Base-by-base conservation (phyloP, 2,797 vertebrate species). In the Phyllotis vaccarum region DNA sequence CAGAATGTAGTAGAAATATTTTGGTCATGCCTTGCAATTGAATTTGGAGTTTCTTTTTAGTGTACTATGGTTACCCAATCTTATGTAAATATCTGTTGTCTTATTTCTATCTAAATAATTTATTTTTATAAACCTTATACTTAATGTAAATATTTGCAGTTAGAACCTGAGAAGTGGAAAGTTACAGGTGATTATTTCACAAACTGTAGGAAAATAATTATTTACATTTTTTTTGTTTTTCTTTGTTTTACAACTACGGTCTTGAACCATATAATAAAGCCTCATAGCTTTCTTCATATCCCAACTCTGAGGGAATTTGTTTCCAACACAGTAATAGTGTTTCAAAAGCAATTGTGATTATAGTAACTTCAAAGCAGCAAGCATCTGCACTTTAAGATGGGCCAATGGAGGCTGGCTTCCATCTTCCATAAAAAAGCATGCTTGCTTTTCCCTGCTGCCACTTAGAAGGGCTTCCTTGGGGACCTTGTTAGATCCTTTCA, bases 401-500 rank as follows among this genome's bases (percentile, higher is more conserved):
- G 96, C 96, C 88, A 89, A 37, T 94, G 91, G 97, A 98, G 94
- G 96, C 96, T 13, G 0, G 96, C 60, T 97, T 98, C 97, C 74
- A 19, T 97, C 97, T 97, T 97, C 94, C 98, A 97, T 98, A 98
- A 98, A 98, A 97, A 97, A 98, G 97, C 98, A 98, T 94, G 88
- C 6, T 60, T 97, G 97, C 98, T 98, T 98, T 62, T 98, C 96
- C 60, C 43, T 96, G 97, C 96, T 98, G 98, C 97, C 98, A 98
- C 98, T 98, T 98, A 98, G 98, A 97, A 93, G 90, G 96, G 90
- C 78, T 97, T 98, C 98, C 98, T 98, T 86, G 80, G 98, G 98
- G 98, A 99, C 98, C 98, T 99, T 98, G 98, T 99, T 98, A 98
- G 98, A 98, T 98, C 97, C 98, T 98, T 98, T 98, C 98, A 98